Conservation (phyloP, 2,797 vertebrate species). For the Sebastolobus alascanus region DNA sequence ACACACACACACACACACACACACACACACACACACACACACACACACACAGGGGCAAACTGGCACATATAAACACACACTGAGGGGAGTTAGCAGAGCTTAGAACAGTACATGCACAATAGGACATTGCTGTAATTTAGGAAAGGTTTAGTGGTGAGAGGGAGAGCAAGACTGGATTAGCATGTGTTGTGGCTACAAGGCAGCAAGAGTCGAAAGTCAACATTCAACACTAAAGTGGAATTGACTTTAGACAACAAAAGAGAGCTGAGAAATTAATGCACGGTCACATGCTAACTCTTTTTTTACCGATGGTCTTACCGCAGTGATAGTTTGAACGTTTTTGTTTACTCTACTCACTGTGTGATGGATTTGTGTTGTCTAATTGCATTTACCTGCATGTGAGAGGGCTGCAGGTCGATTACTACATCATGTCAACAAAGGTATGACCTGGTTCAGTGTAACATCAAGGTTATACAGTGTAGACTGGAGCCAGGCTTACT, state of each 20-base stretch:
- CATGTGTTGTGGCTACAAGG: slow-evolving; percentile 34
- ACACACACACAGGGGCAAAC: neutral
- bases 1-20: neutral
- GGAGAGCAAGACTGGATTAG: slow-evolving; percentile 66
- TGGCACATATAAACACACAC: neutral
- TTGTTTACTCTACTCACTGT: neutral
- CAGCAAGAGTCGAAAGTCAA: slow-evolving; percentile 53
- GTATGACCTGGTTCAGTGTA: slow-evolving; percentile 14
- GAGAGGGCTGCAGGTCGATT: slow-evolving; percentile 33
- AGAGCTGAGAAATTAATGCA: slow-evolving; percentile 10
- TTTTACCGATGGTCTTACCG: neutral
- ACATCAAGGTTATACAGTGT: slow-evolving; percentile 24
- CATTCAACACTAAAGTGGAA: slow-evolving; percentile 29
- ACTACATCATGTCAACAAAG: slow-evolving; percentile 28
- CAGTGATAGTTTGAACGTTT: neutral
- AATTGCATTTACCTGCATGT: neutral
- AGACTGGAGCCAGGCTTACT: slow-evolving; percentile 23
- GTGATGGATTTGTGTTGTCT: slow-evolving; percentile 4
- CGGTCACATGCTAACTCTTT: neutral
- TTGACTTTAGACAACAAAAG: slow-evolving; percentile 16
- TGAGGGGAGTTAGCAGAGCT: slow-evolving; percentile 61
- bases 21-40: neutral
- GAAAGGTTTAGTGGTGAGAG: slow-evolving; percentile 63
- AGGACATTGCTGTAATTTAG: slow-evolving; percentile 70
- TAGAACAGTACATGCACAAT: slow-evolving; percentile 63